phyloP scores from a whole-genome alignment of 2,888 invertebrate species.

The Myopa testacea region DNA sequence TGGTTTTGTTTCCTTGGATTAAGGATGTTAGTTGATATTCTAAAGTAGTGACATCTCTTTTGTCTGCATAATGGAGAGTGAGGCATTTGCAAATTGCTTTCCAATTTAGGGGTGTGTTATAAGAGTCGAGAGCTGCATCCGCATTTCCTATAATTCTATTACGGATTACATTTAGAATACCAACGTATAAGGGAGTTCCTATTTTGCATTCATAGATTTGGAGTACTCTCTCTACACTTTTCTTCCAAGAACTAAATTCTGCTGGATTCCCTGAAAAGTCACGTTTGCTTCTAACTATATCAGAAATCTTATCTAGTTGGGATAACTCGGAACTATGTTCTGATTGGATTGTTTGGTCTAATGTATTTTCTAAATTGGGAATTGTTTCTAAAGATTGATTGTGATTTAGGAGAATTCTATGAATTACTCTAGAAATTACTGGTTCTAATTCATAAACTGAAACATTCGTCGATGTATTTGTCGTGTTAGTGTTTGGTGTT shows the following conservation, averaged over 20 bases:
- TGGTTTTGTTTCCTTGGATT: background rate
- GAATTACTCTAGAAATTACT: no score
- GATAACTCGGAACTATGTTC: no score
- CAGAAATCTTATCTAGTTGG: no score
- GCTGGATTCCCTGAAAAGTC: background rate
- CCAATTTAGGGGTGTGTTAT: background rate
- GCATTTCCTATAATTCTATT: background rate
- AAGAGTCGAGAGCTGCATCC: background rate
- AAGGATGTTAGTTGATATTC: conserved; percentile 5
- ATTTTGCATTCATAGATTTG: no score
- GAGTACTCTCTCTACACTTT: conserved; percentile 10
- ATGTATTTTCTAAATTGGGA: no score
- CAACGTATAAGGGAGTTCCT: background rate
- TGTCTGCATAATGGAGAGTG: background rate
- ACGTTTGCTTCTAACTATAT: background rate
- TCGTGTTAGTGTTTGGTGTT: background rate
- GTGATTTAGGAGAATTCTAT: no score
- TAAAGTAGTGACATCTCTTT: background rate
- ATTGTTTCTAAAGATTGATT: no score
- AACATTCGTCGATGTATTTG: background rate
- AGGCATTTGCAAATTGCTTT: background rate
- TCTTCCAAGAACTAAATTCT: background rate
- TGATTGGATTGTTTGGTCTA: no score
- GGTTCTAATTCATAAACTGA: background rate
- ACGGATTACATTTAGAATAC: background rate